Evolutionary conservation across 2,888 invertebrate genomes (phyloP).

Genomic region (Apodemia mormo): DNA sequence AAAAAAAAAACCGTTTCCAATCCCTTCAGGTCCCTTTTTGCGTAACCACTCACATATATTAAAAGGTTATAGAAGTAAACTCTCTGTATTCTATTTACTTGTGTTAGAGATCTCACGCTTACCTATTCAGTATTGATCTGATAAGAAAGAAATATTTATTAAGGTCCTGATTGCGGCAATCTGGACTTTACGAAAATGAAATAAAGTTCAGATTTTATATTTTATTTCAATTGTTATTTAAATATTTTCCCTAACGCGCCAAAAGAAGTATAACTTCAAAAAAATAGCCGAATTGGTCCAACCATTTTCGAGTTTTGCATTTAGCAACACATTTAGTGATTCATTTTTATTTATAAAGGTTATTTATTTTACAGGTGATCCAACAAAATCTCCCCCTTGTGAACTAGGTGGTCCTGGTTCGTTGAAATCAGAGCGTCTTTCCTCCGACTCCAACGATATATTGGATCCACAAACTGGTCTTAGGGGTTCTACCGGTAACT

Average conservation of each 20-base stretch:
- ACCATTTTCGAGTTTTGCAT: too few species aligned
- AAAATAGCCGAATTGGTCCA: too few species aligned
- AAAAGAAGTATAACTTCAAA: too few species aligned
- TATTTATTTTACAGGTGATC: slow-evolving; percentile 59
- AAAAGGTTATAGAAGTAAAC: background rate
- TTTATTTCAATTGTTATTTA: background rate
- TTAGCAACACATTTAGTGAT: too few species aligned
- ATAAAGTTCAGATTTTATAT: background rate
- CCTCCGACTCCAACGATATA: slow-evolving; percentile 78
- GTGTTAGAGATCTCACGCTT: background rate
- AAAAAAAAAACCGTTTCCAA: too few species aligned
- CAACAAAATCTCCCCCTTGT: slow-evolving; percentile 76
- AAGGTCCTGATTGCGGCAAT: background rate
- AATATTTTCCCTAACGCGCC: background rate
- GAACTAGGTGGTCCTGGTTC: slow-evolving; percentile 77
- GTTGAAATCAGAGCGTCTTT: slow-evolving; percentile 74
- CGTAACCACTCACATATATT: too few species aligned
- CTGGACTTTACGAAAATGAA: background rate
- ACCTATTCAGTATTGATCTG: slow-evolving; percentile 7
- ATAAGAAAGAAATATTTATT: slow-evolving; percentile 2
- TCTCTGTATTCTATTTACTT: background rate
- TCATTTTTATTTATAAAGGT: background rate
- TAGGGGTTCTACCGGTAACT: slow-evolving; percentile 63
- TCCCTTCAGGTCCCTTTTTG: too few species aligned
- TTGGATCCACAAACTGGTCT: slow-evolving; percentile 77